Base-by-base conservation (phyloP, 2,113 vertebrate genomes). In the Lathamus discolor region DNA sequence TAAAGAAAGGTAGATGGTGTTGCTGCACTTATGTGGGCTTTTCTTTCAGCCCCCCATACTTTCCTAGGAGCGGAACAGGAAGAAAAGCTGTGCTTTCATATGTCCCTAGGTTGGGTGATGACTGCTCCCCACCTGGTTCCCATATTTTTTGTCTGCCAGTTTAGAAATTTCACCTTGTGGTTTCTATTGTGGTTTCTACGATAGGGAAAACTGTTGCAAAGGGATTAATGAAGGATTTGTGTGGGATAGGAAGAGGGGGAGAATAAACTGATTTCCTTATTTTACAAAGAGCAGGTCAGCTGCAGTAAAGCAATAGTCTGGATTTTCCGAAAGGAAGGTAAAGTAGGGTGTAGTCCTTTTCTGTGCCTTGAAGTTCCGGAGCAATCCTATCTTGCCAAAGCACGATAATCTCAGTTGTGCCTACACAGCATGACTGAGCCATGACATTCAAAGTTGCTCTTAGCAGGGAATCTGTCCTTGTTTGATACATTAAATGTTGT, bases 321-420 rank as follows among this genome's bases (percentile, higher is more conserved):
- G 10, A 11, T 51, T 85, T 88, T 93, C 64, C 48, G 61, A 68
- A 81, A 72, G 25, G n/a, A 80, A 64, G 20, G 59, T 55, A 78
- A 61, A 88, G 39, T 22, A 67, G 46, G 77, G 41, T 85, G 82
- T 69, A 88, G 59, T 77, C 51, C 25, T 80, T 62, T 91, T 85
- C 66, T 79, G 13, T 86, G 55, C 59, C 90, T 96, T 70, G 82
- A 90, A 92, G 79, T 44, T 93, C 52, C 39, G 86, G 73, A 90
- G 52, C 33, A 92, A 83, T 88, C 93, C 74, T 90, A 35, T 88
- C 77, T 93, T 90, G 72, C 90, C 83, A 92, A 86, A 94, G 64
- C 68, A 64, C 17, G 22, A 59, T 61, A 39, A 44, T 81, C 37
- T 78, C 29, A 64, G 69, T 78, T 82, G 64, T 97, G 73, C 48